Evolutionary conservation across 2,113 vertebrate species (phyloP).

Genomic region (Sturnus vulgaris): DNA sequence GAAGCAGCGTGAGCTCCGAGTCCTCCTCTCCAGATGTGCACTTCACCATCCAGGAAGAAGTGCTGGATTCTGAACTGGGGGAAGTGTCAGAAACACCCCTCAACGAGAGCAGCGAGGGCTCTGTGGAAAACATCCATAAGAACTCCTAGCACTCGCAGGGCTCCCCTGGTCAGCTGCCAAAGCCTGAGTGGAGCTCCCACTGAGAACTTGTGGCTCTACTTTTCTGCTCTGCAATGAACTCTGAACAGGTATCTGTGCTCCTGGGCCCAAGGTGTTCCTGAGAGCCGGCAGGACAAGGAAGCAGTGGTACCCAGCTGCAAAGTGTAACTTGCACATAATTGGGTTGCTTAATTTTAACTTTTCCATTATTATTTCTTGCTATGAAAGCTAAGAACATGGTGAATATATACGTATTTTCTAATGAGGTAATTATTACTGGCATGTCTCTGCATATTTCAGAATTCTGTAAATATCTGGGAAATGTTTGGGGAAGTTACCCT

Average conservation of each 20-base stretch:
- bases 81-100: slow-evolving; percentile 71
- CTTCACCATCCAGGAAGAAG: slow-evolving; percentile 88
- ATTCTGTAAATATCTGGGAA: slow-evolving; percentile 25
- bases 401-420: not conserved
- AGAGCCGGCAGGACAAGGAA: slow-evolving; percentile 10
- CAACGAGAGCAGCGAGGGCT: slow-evolving; percentile 76
- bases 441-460: slow-evolving; percentile 22
- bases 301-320: not conserved
- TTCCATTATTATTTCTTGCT: slow-evolving; percentile 10
- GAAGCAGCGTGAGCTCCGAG: slow-evolving; percentile 89
- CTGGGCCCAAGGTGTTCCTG: not conserved
- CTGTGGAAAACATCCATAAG: slow-evolving; percentile 71
- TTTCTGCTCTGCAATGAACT: slow-evolving; percentile 25
- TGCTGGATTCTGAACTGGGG: slow-evolving; percentile 74
- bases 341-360: slow-evolving; percentile 1
- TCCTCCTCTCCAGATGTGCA: slow-evolving; percentile 87
- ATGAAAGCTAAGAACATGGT: not conserved
- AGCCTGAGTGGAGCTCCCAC: not conserved
- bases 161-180: not conserved
- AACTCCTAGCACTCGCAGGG: slow-evolving; percentile 66
- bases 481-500: not conserved
- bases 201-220: slow-evolving; percentile 17
- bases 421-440: not conserved
- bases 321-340: not conserved
- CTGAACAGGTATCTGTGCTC: not conserved